phyloP scores from a whole-genome alignment of 2,888 invertebrate species.

The Zootermopsis nevadensis region DNA sequence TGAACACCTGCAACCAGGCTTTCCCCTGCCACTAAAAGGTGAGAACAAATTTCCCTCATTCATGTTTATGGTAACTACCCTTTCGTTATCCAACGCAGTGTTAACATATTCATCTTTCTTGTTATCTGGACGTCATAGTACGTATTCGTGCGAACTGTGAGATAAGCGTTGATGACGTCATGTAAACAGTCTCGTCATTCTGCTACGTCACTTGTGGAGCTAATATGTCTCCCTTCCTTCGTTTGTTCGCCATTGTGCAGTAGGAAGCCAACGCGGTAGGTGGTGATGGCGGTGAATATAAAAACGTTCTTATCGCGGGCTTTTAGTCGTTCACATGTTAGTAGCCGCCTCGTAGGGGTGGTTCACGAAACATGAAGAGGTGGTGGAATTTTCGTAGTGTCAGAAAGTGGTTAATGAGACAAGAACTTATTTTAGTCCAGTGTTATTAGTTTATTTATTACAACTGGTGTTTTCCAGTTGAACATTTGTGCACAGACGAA shows the following conservation, averaged over 20 bases:
- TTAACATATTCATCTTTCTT: no score
- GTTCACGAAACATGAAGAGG: background rate
- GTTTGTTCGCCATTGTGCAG: background rate
- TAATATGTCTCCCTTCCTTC: background rate
- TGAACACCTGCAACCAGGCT: no score
- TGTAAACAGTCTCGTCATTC: no score
- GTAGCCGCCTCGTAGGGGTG: background rate
- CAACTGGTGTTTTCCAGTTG: no score
- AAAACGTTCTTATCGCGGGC: no score
- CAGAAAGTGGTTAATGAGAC: conserved; percentile 20
- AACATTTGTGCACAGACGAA: background rate
- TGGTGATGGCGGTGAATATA: background rate
- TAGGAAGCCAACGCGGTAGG: background rate
- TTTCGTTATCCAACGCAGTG: no score
- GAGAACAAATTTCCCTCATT: no score
- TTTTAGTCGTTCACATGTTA: background rate
- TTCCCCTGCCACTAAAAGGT: no score
- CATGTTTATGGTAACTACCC: no score
- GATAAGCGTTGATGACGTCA: background rate
- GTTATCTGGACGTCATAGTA: background rate
- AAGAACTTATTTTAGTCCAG: no score
- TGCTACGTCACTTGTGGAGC: background rate
- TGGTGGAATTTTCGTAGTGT: conserved; percentile 7
- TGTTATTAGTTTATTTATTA: no score
- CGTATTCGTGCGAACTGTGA: background rate